Percentiles rank a stretch among this genome's conserved stretches.
Conservation (phyloP, 2,888 invertebrate genomes). For the Drosophila vallismaia region DNA sequence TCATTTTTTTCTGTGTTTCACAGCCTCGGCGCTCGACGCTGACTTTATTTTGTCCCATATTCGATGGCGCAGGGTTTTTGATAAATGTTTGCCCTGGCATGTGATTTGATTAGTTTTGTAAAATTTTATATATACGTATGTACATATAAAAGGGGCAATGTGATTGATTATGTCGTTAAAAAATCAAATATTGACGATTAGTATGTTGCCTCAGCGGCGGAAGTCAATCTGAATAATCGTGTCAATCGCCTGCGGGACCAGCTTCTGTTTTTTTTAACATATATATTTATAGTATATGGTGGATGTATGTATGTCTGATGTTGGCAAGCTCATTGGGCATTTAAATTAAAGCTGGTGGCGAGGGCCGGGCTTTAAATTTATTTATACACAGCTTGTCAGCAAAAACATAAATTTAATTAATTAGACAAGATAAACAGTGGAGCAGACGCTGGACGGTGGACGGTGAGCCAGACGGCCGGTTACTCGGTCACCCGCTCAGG, state of each 20-base stretch:
- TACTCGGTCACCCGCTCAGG: background rate
- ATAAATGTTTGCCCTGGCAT: conserved; percentile 68
- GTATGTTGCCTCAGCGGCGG: conserved; percentile 25
- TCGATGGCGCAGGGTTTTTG: conserved; percentile 43
- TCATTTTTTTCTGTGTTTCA: conserved; percentile 7
- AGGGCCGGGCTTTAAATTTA: conserved; percentile 55
- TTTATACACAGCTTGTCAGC: conserved; percentile 63
- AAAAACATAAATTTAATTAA: conserved; percentile 70
- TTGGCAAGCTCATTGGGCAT: conserved; percentile 35
- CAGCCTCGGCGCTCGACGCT: conserved; percentile 2
- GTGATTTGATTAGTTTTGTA: conserved; percentile 69
- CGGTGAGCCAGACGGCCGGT: background rate
- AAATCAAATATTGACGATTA: conserved; percentile 74
- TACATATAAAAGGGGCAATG: conserved; percentile 9
- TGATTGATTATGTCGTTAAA: conserved; percentile 72
- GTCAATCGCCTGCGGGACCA: conserved; percentile 39
- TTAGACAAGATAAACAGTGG: conserved; percentile 64
- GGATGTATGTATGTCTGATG: conserved; percentile 5
- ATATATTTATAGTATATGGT: background rate
- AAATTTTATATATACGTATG: conserved; percentile 37
- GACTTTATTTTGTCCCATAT: conserved; percentile 34
- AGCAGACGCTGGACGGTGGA: conserved; percentile 8
- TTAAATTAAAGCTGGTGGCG: conserved; percentile 49
- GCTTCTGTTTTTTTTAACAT: conserved; percentile 12
- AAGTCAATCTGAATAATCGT: conserved; percentile 44